Percentiles rank a stretch among this genome's conserved stretches.
Evolutionary conservation across 2,113 vertebrate genomes (phyloP).

Genomic region (Antigone vipio): DNA sequence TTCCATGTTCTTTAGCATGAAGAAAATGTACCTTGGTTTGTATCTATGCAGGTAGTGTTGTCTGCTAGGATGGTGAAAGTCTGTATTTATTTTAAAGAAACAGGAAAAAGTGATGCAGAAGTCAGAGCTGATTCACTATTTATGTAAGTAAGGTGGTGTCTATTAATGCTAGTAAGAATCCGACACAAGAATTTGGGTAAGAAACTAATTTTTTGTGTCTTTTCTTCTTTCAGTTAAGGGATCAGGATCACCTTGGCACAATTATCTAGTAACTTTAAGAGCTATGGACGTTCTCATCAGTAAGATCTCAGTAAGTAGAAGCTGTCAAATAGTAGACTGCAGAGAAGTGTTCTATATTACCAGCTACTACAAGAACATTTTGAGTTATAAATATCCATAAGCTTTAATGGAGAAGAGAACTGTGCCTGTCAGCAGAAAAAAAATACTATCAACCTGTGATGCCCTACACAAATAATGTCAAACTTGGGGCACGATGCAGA

Average conservation of each 20-base stretch:
- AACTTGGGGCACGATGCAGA: conserved; percentile 49
- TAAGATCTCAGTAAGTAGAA: conserved; percentile 26
- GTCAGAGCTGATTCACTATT: background rate
- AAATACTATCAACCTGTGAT: conserved; percentile 51
- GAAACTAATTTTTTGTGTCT: background rate
- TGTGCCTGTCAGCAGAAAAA: conserved; percentile 50
- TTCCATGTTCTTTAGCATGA: background rate
- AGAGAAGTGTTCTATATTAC: conserved; percentile 32
- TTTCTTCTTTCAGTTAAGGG: background rate
- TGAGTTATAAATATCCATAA: conserved; percentile 59
- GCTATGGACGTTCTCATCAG: background rate
- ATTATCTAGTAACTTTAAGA: background rate
- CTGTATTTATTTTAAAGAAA: background rate
- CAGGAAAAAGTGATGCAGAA: background rate
- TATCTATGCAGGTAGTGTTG: background rate
- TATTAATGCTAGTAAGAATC: background rate
- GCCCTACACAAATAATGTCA: conserved; percentile 63
- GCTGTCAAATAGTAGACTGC: conserved; percentile 40
- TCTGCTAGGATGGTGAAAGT: background rate
- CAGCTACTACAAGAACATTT: conserved; percentile 45
- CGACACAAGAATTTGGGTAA: background rate
- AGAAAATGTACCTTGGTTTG: background rate
- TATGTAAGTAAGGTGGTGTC: background rate
- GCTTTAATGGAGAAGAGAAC: conserved; percentile 57
- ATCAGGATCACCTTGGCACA: background rate